A percentile compares a stretch with the other conserved stretches of the same genome.
These are phyloP conservation scores for Crambe crambe DNA, from an alignment of 37 sponge, comb jelly and placozoan genomes.

Conservation along the genomic window DNA sequence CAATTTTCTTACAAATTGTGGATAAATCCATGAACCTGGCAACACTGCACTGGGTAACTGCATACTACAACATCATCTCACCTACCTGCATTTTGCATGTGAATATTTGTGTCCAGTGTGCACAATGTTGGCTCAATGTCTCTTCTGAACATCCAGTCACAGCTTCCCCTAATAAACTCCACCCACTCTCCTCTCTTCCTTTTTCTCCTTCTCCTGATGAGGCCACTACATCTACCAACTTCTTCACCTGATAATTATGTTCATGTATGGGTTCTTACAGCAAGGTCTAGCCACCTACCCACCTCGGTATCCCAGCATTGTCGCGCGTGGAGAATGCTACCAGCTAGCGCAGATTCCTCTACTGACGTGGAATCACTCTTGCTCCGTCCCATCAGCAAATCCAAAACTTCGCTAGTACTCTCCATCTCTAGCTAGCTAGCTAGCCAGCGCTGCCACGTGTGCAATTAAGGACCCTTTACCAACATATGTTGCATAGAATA, in stretches of 20 bases:
- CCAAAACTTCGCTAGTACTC: not conserved
- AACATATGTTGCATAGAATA: too few species aligned
- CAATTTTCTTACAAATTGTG: too few species aligned
- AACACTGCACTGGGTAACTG: too few species aligned
- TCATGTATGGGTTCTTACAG: too few species aligned
- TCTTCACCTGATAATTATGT: not conserved
- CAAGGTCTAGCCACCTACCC: not conserved
- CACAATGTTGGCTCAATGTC: not conserved
- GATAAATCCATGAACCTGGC: too few species aligned
- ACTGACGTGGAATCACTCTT: not conserved
- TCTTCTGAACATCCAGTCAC: not conserved
- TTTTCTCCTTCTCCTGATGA: not conserved
- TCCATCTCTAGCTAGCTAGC: not conserved
- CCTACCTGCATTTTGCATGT: not conserved
- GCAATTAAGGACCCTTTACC: too few species aligned
- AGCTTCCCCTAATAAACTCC: not conserved
- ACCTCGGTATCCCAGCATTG: not conserved
- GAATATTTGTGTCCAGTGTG: not conserved
- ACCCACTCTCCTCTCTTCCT: too few species aligned
- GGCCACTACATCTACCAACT: not conserved
- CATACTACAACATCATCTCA: too few species aligned
- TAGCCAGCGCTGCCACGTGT: too few species aligned
- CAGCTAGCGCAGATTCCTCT: not conserved
- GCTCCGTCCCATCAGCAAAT: not conserved
- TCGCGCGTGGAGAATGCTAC: not conserved